Evolutionary conservation across 1,140 invertebrate species (phyloP), one percentile per base, ranked within the genome.

Genomic region (Samia ricini): DNA sequence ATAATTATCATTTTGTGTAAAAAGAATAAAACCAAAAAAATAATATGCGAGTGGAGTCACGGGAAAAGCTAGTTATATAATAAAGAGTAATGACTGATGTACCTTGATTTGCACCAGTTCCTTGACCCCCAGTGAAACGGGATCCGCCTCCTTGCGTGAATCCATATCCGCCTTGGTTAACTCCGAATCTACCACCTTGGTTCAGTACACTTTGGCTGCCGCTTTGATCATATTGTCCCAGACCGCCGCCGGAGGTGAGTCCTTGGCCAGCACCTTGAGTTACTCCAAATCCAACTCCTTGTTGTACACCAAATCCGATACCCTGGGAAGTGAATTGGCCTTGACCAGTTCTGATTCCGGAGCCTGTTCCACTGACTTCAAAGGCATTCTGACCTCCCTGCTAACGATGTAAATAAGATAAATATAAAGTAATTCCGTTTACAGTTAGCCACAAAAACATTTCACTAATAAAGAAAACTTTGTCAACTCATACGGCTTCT

Each of bases 161-260:
- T 12, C 33, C 56, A 48, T 48, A 42, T 2, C 56, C 56, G 36
- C 49, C n/a, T 24, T 36, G 23, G 60, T 50, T n/a, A 26, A 61
- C 24, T 61, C 61, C 54, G 24, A 56, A 26, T 10, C 65, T 67
- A 29, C 68, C 56, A 15, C 74, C 74, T 49, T 69, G 61, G 23
- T n/a, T 63, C 18, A 66, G 15, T 3, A 54, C 51, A 36, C 61
- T 61, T 51, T 57, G 52, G n/a, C 70, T 49, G 29, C 52, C 60
- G 8, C 61, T 66, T 33, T 64, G 60, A 15, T 70, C 73, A 10
- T 29, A 42, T 2, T 70, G 63, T 10, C 61, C 67, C 64, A 71
- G 68, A 2, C 71, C 71, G 18, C 20, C 19, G 22, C 51, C 51
- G 12, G 6, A 7, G 19, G 4, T 8, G 51, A 22, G 6, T 56